These are phyloP conservation scores for Sparus aurata DNA, from an alignment of 2,797 vertebrate genomes.

Conservation along the genomic window DNA sequence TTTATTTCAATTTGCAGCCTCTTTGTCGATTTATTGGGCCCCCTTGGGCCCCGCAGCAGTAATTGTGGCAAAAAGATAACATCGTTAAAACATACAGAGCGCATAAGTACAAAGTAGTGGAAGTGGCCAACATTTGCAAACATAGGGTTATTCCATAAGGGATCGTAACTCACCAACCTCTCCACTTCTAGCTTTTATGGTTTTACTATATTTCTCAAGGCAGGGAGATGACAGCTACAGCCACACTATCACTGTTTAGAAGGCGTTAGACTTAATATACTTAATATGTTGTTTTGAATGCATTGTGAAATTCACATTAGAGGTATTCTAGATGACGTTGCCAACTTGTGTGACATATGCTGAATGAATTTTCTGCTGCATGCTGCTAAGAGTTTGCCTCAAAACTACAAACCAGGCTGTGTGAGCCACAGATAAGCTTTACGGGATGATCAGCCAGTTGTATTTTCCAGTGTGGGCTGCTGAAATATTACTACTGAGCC, in stretches of 20 bases:
- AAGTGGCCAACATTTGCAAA: slow-evolving; percentile 55
- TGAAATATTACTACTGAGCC: slow-evolving; percentile 52
- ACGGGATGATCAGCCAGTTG: slow-evolving; percentile 35
- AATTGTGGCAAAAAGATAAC: slow-evolving; percentile 58
- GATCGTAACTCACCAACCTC: slow-evolving; percentile 37
- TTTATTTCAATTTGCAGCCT: slow-evolving; percentile 59
- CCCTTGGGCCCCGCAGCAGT: slow-evolving; percentile 45
- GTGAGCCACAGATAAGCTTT: slow-evolving; percentile 59
- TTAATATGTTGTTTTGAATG: slow-evolving; percentile 6
- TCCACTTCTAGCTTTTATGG: slow-evolving; percentile 47
- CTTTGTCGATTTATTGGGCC: slow-evolving; percentile 69
- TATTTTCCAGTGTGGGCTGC: slow-evolving; percentile 68
- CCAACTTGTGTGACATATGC: slow-evolving; percentile 49
- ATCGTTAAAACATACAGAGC: slow-evolving; percentile 59
- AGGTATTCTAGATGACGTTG: slow-evolving; percentile 33
- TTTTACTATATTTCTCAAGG: slow-evolving; percentile 16
- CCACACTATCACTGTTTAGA: slow-evolving; percentile 18
- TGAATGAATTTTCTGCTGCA: slow-evolving; percentile 43
- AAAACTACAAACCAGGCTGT: slow-evolving; percentile 50
- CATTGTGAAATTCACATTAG: slow-evolving; percentile 37
- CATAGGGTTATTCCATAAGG: slow-evolving; percentile 43
- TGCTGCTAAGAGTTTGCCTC: slow-evolving; percentile 29
- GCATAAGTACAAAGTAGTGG: slow-evolving; percentile 33
- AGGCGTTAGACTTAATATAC: neutral
- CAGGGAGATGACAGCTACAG: slow-evolving; percentile 29